phyloP scores from a whole-genome alignment of 2,888 invertebrate species.

The Drosophila mettleri region DNA sequence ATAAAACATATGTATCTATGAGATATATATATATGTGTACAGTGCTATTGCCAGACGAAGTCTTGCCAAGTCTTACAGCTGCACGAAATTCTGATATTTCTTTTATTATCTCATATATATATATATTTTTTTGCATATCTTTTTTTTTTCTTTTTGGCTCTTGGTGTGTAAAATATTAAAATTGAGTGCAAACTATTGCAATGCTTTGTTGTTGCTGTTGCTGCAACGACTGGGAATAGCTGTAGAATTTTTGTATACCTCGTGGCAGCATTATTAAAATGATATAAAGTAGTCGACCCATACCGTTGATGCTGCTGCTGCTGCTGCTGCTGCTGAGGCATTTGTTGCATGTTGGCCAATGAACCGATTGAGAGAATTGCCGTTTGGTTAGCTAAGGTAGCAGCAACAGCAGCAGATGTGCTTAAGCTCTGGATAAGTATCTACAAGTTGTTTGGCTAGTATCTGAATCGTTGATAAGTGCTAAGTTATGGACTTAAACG shows the following conservation, averaged over 20 bases:
- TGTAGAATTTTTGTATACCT: slow-evolving; percentile 46
- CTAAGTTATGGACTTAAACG: slow-evolving; percentile 62
- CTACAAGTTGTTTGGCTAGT: slow-evolving; percentile 65
- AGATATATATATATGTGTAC: slow-evolving; percentile 63
- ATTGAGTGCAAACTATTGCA: slow-evolving; percentile 79
- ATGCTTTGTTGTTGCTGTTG: slow-evolving; percentile 41
- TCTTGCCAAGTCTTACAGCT: slow-evolving; percentile 60
- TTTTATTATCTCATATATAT: slow-evolving; percentile 28
- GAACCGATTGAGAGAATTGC: slow-evolving; percentile 52
- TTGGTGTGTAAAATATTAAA: slow-evolving; percentile 74
- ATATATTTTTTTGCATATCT: slow-evolving; percentile 11
- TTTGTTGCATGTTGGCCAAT: slow-evolving; percentile 71
- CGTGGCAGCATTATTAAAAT: slow-evolving; percentile 74
- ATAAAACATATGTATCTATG: slow-evolving; percentile 74
- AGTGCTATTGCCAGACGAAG: slow-evolving; percentile 26
- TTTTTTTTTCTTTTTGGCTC: slow-evolving; percentile 15
- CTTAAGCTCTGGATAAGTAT: slow-evolving; percentile 62
- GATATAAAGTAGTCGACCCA: slow-evolving; percentile 72
- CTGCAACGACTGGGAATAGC: slow-evolving; percentile 23
- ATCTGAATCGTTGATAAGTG: slow-evolving; percentile 63
- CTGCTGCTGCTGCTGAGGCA: slow-evolving; percentile 31
- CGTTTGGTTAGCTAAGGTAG: slow-evolving; percentile 31
- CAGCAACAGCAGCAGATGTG: slow-evolving; percentile 41
- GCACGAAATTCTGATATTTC: slow-evolving; percentile 43
- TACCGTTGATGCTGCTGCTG: slow-evolving; percentile 17